These are phyloP conservation scores for Limosa lapponica DNA, from an alignment of 2,797 vertebrate species.

Conservation along the genomic window DNA sequence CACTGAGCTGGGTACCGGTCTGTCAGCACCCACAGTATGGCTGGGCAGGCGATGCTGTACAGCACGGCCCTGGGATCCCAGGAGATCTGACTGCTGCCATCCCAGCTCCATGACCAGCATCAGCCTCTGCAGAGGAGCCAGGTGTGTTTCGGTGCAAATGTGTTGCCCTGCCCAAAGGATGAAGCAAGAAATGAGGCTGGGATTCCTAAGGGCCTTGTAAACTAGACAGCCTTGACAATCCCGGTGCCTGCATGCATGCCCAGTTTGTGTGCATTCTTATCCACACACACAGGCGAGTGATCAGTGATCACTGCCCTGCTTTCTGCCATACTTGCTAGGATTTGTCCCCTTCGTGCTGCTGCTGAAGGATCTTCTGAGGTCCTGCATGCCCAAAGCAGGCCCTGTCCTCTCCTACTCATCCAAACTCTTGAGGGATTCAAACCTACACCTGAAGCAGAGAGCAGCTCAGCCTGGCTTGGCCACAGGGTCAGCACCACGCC, in stretches of 20 bases:
- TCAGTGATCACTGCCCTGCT: background rate
- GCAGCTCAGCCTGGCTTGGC: background rate
- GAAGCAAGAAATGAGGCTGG: background rate
- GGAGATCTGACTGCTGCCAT: background rate
- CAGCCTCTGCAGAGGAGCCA: background rate
- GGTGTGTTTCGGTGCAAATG: background rate
- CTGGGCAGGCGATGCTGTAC: background rate
- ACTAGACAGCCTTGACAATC: background rate
- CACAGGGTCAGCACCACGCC: rapidly evolving
- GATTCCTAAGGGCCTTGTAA: background rate
- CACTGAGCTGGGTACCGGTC: background rate
- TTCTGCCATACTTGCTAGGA: background rate
- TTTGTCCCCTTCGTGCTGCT: background rate
- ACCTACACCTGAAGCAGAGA: background rate
- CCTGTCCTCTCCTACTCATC: background rate
- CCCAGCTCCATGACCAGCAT: background rate
- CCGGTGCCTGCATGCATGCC: background rate
- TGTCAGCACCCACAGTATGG: too few species aligned
- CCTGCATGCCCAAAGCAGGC: background rate
- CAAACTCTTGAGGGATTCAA: background rate
- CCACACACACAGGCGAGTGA: background rate
- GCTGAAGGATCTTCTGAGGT: background rate
- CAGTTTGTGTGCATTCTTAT: background rate
- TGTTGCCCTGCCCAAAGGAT: background rate
- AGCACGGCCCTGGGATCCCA: background rate